Conservation (phyloP, 2,113 vertebrate genomes). For the Dromiciops gliroides region DNA sequence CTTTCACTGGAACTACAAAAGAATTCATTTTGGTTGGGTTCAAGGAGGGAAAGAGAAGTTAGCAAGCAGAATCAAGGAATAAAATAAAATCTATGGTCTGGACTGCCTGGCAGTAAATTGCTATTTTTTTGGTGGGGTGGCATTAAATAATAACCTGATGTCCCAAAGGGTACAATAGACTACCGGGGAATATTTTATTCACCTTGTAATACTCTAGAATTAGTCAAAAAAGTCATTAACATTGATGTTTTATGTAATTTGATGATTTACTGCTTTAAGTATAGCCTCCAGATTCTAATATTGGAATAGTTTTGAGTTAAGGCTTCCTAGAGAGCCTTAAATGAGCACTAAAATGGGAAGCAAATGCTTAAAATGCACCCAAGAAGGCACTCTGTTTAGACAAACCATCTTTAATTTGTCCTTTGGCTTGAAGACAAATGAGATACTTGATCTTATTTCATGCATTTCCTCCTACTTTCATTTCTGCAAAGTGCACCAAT, state of each 20-base stretch:
- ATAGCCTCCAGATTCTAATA: slow-evolving; percentile 38
- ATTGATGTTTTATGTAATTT: slow-evolving; percentile 21
- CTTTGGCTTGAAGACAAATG: slow-evolving; percentile 38
- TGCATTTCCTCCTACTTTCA: slow-evolving; percentile 11
- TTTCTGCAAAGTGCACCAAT: slow-evolving; percentile 53
- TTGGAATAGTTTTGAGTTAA: slow-evolving; percentile 4
- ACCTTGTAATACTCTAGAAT: slow-evolving; percentile 32
- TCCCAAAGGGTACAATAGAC: slow-evolving; percentile 6
- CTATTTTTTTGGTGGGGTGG: slow-evolving; percentile 32
- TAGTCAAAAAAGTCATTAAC: slow-evolving; percentile 15
- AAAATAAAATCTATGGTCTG: background rate
- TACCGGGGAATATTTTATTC: slow-evolving; percentile 3
- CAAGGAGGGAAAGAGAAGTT: background rate
- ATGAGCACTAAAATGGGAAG: slow-evolving; percentile 32
- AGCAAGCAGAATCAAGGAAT: background rate
- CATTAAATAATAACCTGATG: slow-evolving; percentile 19
- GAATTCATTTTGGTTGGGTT: background rate
- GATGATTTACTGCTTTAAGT: slow-evolving; percentile 11
- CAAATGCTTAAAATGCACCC: slow-evolving; percentile 1
- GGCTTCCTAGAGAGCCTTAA: background rate
- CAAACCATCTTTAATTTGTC: slow-evolving; percentile 48
- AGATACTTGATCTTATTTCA: slow-evolving; percentile 17
- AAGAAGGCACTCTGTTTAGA: slow-evolving; percentile 41
- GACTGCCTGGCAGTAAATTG: slow-evolving; percentile 19
- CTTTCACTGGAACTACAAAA: background rate